A percentile compares a stretch with the other conserved stretches of the same genome.
These are phyloP conservation scores for Cirrhinus mrigala DNA, from an alignment of 2,797 vertebrate species.

Conservation along the genomic window DNA sequence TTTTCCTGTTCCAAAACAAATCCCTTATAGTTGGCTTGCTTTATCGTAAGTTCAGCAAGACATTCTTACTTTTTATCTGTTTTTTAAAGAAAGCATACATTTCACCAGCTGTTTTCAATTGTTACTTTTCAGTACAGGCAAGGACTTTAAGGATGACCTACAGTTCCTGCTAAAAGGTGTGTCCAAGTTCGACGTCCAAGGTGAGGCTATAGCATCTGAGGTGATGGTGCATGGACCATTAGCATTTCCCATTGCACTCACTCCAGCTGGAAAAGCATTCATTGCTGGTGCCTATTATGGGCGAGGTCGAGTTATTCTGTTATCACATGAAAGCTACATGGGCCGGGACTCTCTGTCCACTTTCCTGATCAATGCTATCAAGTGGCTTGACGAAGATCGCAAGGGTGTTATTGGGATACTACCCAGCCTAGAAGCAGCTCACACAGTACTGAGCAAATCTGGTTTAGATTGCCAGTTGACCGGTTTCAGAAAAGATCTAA, in stretches of 20 bases:
- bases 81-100: background rate
- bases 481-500: too few relatives aligned
- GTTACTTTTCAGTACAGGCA: conserved; percentile 67
- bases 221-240: conserved; percentile 81
- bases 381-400: too few relatives aligned
- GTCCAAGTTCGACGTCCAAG: conserved; percentile 74
- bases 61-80: background rate
- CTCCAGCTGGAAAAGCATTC: conserved; percentile 67
- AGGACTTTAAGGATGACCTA: conserved; percentile 76
- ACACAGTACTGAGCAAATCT: too few relatives aligned
- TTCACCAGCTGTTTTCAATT: background rate
- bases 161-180: conserved; percentile 78
- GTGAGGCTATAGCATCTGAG: conserved; percentile 66
- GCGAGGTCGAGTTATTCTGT: conserved; percentile 78
- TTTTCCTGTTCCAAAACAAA: conserved; percentile 74
- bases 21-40: conserved; percentile 79
- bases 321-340: conserved; percentile 77
- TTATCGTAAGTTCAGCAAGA: conserved; percentile 73
- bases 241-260: conserved; percentile 82
- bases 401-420: too few relatives aligned
- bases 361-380: conserved; percentile 82
- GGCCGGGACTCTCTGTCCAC: conserved; percentile 60
- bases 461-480: too few relatives aligned
- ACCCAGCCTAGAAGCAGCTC: too few relatives aligned
- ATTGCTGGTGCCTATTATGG: conserved; percentile 83